Evolutionary conservation across 1,140 invertebrate genomes (phyloP).

Genomic region (Diabrotica virgifera): DNA sequence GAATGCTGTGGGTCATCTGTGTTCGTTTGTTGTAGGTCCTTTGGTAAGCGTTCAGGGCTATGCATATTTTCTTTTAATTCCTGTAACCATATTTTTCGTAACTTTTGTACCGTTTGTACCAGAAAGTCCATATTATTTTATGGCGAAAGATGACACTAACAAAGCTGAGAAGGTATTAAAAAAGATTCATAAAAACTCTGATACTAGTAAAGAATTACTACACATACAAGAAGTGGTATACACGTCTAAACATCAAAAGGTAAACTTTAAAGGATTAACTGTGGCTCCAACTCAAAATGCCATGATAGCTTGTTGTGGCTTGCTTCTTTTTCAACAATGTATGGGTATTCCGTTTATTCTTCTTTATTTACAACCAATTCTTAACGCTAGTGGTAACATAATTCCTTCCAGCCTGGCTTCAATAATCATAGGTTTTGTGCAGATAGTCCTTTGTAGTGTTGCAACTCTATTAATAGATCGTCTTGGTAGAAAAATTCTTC

Average conservation of each 20-base stretch:
- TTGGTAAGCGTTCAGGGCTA: conserved; percentile 55
- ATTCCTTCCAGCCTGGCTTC: conserved; percentile 45
- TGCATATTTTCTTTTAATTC: conserved; percentile 52
- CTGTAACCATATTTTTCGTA: conserved; percentile 54
- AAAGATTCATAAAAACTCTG: no score
- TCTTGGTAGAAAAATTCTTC: conserved; percentile 48
- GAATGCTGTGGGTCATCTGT: conserved; percentile 29
- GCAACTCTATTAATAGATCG: conserved; percentile 26
- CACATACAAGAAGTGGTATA: no score
- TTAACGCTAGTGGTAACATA: no score
- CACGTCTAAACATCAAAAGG: no score
- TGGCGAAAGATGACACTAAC: conserved; percentile 15
- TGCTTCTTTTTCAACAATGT: conserved; percentile 72
- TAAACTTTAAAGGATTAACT: no score
- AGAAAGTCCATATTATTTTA: no score
- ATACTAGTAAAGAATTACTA: no score
- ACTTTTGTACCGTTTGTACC: conserved; percentile 53
- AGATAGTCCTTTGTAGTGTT: conserved; percentile 17
- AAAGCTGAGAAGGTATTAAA: conserved; percentile 24
- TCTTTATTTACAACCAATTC: conserved; percentile 74
- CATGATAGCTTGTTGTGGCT: conserved; percentile 63
- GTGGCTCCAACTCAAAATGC: conserved; percentile 63
- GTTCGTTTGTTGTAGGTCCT: conserved; percentile 59
- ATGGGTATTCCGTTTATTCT: conserved; percentile 79
- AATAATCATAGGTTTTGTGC: conserved; percentile 28